A percentile compares a stretch with the other conserved stretches of the same genome.
Evolutionary conservation across 2,888 invertebrate genomes (phyloP).

Genomic region (Nasonia oneida): DNA sequence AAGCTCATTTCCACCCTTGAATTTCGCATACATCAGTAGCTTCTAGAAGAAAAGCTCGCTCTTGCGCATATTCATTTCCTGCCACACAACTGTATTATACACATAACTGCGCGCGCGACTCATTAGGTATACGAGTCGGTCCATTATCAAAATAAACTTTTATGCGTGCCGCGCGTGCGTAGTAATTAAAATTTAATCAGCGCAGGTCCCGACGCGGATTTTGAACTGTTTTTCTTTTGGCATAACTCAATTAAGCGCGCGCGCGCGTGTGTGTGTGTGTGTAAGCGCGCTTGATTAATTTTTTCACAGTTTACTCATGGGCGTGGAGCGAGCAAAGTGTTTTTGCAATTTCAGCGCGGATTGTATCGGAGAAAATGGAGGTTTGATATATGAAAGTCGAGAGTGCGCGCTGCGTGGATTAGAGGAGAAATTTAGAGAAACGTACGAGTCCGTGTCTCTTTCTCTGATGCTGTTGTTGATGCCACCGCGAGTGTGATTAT

Average conservation of each 20-base stretch:
- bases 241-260: not conserved
- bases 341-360: constrained; percentile 3
- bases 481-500: not conserved
- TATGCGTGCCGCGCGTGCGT: not conserved
- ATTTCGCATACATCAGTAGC: not conserved
- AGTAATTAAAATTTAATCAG: constrained; percentile 56
- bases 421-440: constrained; percentile 30
- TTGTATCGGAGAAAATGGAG: not conserved
- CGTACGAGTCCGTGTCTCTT: not conserved
- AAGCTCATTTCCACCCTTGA: not conserved
- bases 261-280: not conserved
- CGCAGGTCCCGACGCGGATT: not conserved
- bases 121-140: not conserved
- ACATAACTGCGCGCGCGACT: not conserved
- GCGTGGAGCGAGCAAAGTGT: not conserved
- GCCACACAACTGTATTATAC: not conserved
- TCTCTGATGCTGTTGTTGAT: not conserved
- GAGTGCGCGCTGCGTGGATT: not conserved
- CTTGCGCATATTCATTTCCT: not conserved
- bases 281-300: not conserved
- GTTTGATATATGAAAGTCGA: constrained; percentile 32
- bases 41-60: not conserved
- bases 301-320: not conserved
- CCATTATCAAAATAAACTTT: constrained; percentile 34
- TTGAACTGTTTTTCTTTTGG: not conserved